Evolutionary conservation across 2,113 vertebrate species (phyloP), one percentile per base, ranked within the genome.

Genomic region (Clarias magur): DNA sequence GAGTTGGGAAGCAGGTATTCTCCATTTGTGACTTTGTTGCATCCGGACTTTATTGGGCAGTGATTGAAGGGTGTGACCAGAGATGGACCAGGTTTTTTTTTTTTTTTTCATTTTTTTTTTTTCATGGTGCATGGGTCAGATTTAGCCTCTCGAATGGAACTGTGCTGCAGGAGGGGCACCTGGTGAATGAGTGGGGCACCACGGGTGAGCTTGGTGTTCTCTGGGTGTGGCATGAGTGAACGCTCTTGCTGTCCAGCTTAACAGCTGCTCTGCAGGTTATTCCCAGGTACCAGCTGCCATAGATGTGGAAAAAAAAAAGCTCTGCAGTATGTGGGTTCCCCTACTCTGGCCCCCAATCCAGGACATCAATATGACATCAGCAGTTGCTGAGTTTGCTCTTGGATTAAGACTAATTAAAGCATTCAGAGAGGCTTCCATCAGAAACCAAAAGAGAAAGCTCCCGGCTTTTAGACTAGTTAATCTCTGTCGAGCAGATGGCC

Each of bases 221-320:
- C 70, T 80, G 83, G 86, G 89, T 83, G 80, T 79, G 76, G 59
- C 82, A 75, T 83, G 76, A 83, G 65, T 59, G 70, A 53, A 73
- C n/a, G n/a, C 83, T 57, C 12, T 13, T 38, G 54, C 75, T 83
- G 53, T 65, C 80, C 84, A 67, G 72, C 42, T 53, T 80, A 88
- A 68, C 86, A 88, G 89, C 86, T 89, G 89, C 67, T 82, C 80
- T 82, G 82, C 82, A 91, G 91, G 91, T 90, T 88, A 90, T 67
- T 78, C 30, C 21, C 85, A 38, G 83, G 65, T 21, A 60, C 63
- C 86, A 90, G 89, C 80, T 89, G 90, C 87, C 68, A 27, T 25
- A 62, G 80, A 90, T 62, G 60, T 86, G 73, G 65, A 68, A 59
- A 83, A 73, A 73, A 59, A 72, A 62, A 81, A 19, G 72, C 38